These are phyloP conservation scores for Calameuta idolon DNA, from an alignment of 2,888 invertebrate genomes.

Conservation along the genomic window DNA sequence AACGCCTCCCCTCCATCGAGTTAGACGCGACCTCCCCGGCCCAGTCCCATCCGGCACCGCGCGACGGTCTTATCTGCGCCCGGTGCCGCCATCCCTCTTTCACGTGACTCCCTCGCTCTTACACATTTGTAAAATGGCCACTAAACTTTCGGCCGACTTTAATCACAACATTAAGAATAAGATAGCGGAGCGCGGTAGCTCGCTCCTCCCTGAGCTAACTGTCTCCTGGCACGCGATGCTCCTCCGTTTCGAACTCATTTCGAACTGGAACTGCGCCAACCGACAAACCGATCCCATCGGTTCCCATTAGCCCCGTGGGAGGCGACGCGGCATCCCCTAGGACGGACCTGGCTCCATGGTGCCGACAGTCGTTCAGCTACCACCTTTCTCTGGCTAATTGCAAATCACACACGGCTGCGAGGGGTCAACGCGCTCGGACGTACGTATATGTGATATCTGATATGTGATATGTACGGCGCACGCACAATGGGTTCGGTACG, in stretches of 20 bases:
- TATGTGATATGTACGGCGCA: too few species aligned
- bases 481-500: background rate
- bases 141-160: conserved; percentile 35
- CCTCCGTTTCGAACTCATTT: conserved; percentile 15
- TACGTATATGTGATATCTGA: too few species aligned
- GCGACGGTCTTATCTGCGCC: background rate
- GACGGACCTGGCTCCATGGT: background rate
- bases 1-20: background rate
- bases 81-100: background rate
- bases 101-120: background rate
- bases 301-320: background rate
- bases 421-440: too few species aligned
- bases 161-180: conserved; percentile 35
- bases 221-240: conserved; percentile 33
- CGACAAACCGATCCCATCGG: background rate
- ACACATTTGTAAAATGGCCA: conserved; percentile 27
- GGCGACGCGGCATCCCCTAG: background rate
- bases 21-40: background rate
- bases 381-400: background rate
- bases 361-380: background rate
- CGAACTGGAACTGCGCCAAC: background rate
- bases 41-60: background rate
- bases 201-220: conserved; percentile 25
- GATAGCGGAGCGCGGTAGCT: conserved; percentile 39
- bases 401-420: background rate